Conservation (phyloP, 2,797 vertebrate species). For the Sebastes diaconus region DNA sequence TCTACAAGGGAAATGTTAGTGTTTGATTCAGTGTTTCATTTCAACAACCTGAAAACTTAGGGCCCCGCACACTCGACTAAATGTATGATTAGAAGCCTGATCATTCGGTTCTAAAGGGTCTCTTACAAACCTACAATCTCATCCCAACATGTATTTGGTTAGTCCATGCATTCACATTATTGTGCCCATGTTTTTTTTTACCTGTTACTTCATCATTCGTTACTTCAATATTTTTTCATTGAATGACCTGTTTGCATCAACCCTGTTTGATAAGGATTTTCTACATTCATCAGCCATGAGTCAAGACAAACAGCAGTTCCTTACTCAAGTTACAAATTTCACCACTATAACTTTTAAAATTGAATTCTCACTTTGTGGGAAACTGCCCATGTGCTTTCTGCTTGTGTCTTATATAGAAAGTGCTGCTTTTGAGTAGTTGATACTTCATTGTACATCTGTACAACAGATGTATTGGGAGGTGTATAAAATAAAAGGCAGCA, state of each 20-base stretch:
- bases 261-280: background rate
- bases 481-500: background rate
- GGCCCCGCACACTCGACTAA: background rate
- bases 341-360: too few species aligned
- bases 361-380: background rate
- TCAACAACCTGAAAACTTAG: background rate
- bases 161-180: too few species aligned
- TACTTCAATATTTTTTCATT: background rate
- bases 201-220: background rate
- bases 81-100: background rate
- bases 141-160: background rate
- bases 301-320: background rate
- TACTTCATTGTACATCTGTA: background rate
- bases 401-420: background rate
- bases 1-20: background rate
- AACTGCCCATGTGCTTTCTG: background rate
- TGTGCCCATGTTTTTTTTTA: too few species aligned
- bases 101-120: background rate
- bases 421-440: background rate
- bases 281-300: too few species aligned
- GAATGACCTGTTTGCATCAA: background rate
- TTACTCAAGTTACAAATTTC: background rate
- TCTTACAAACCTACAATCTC: background rate
- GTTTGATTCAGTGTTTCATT: background rate
- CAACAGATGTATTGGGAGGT: background rate